These are phyloP conservation scores for Larimichthys crocea DNA, from an alignment of 2,113 vertebrate genomes.

Conservation along the genomic window DNA sequence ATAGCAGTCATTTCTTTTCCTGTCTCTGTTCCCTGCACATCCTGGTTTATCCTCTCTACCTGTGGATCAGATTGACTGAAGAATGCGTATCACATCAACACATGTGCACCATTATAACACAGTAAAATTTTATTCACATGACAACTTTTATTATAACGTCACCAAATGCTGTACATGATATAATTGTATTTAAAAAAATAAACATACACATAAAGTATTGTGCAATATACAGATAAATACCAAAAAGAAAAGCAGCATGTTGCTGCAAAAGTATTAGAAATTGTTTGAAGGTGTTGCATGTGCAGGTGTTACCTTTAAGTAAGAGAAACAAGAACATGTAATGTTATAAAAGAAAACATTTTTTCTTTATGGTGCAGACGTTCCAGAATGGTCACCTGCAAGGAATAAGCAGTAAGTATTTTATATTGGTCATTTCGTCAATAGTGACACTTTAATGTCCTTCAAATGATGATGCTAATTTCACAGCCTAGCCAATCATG, in stretches of 20 bases:
- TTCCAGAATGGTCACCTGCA: background rate
- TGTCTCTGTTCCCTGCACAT: background rate
- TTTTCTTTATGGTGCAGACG: background rate
- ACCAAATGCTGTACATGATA: too few species aligned
- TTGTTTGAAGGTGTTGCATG: too few species aligned
- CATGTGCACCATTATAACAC: too few species aligned
- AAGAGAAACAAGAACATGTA: background rate
- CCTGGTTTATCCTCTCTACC: background rate
- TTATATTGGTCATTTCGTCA: background rate
- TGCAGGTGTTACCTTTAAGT: background rate
- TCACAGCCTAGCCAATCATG: slow-evolving; percentile 28
- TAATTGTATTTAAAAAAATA: too few species aligned
- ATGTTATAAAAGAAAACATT: background rate
- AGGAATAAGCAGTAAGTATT: background rate
- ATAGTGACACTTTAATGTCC: slow-evolving; percentile 33
- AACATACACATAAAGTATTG: too few species aligned
- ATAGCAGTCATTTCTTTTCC: background rate
- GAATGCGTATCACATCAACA: background rate
- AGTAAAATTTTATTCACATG: too few species aligned
- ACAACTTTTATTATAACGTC: too few species aligned
- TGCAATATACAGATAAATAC: too few species aligned
- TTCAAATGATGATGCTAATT: slow-evolving; percentile 47
- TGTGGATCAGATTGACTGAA: background rate
- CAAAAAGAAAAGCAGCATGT: too few species aligned
- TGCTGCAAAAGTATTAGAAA: too few species aligned